Base-by-base conservation (phyloP, 2,888 invertebrate genomes). In the Crocallis elinguaria region DNA sequence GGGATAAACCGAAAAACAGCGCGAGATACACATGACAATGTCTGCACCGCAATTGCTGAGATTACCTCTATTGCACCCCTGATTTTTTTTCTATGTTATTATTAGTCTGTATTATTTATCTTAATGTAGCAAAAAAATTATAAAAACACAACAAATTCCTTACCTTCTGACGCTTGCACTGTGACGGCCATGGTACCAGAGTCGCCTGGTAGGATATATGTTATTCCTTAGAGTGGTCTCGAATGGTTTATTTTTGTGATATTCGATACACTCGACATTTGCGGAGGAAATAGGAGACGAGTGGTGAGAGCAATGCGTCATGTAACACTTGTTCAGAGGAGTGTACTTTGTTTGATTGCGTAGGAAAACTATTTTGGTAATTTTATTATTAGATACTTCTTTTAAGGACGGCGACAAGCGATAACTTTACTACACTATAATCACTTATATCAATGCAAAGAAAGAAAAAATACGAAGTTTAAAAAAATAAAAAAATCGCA, bases 141-240 rank as follows among this genome's bases (percentile, higher is more conserved):
- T 9, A 25, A 1, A 25, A 25, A n/a, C 9, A n/a, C 9, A n/a
- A 9, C 9, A 4, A n/a, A 12, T 0, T n/a, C 1, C 9, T 17
- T 16, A 1, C 35, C 19, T 1, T 6, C 17, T 35, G 11, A 9
- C 3, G 16, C 16, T 19, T 16, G 5, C 17, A 35, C 35, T 35
- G 35, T 4, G 17, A 2, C 35, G 1, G n/a, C n/a, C 17, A 19
- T 3, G n/a, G 17, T 2, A n/a, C 5, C 17, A 11, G 17, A 17
- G 17, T 6, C 5, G 14, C 1, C 17, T 12, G 17, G 2, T n/a
- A 5, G 13, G 13, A 21, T 32, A 9, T 42, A 42, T 12, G 41
- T 42, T 42, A 42, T 42, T 42, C 21, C 12, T n/a, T 30, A 32
- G 41, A 42, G 42, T 42, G 32, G 30, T 30, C 16, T n/a, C 38